Evolutionary conservation across 2,888 invertebrate species (phyloP).

Genomic region (Mamestra brassicae): DNA sequence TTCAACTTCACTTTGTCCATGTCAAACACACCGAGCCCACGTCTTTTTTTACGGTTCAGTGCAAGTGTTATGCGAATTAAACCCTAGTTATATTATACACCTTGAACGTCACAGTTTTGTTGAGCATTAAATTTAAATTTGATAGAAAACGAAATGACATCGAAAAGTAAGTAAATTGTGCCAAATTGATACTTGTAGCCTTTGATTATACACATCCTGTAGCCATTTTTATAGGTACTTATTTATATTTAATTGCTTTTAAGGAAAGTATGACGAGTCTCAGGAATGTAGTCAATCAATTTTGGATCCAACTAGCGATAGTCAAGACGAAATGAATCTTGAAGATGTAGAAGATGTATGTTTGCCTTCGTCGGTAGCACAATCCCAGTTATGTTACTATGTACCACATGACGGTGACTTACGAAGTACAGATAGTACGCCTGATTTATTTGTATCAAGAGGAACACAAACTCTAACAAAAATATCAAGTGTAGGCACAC

Average conservation of each 20-base stretch:
- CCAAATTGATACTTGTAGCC: constrained; percentile 41
- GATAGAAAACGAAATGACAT: constrained; percentile 43
- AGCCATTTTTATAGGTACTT: constrained; percentile 38
- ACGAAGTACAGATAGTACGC: constrained; percentile 41
- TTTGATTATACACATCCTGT: constrained; percentile 42
- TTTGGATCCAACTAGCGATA: constrained; percentile 37
- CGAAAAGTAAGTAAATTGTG: constrained; percentile 43
- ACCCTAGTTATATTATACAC: constrained; percentile 39
- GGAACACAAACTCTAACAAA: constrained; percentile 44
- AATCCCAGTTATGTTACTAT: constrained; percentile 39
- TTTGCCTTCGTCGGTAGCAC: constrained; percentile 41
- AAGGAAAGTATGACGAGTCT: constrained; percentile 43
- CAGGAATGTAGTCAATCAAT: constrained; percentile 42
- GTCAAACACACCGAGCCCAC: constrained; percentile 43
- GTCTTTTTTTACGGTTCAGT: constrained; percentile 34
- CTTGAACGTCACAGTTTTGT: constrained; percentile 42
- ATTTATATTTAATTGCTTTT: constrained; percentile 39
- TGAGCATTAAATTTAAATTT: constrained; percentile 40
- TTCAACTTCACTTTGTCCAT: constrained; percentile 37
- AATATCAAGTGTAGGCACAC: constrained; percentile 45
- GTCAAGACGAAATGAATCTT: constrained; percentile 45
- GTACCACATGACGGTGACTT: constrained; percentile 43
- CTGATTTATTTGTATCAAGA: constrained; percentile 42
- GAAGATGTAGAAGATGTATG: constrained; percentile 43
- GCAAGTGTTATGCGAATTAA: constrained; percentile 41